Evolutionary conservation across 2,113 vertebrate species (phyloP).

Genomic region (Microtus richardsoni): DNA sequence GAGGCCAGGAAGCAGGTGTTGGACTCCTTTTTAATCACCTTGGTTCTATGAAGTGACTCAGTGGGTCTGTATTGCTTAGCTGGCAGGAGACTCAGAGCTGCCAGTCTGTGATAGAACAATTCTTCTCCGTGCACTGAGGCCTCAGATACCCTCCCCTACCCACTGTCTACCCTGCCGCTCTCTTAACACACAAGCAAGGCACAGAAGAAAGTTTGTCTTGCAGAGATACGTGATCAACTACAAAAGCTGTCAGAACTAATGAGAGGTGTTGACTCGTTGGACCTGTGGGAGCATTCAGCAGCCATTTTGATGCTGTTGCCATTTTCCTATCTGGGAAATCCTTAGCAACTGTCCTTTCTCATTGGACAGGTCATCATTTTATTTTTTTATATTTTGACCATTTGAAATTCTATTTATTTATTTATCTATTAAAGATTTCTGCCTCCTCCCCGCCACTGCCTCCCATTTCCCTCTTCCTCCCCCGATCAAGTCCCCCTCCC

Average conservation of each 20-base stretch:
- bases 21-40: background rate
- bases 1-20: background rate
- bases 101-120: background rate
- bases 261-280: background rate
- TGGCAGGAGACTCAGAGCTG: background rate
- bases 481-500: too few species aligned
- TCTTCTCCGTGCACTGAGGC: background rate
- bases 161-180: background rate
- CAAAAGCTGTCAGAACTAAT: background rate
- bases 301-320: background rate
- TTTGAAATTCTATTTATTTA: too few species aligned
- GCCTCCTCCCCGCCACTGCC: too few species aligned
- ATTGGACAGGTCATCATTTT: slow-evolving; percentile 92
- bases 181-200: background rate
- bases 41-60: background rate
- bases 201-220: background rate
- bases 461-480: too few species aligned
- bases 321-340: background rate
- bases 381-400: too few species aligned
- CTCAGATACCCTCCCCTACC: background rate
- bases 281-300: background rate
- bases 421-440: too few species aligned
- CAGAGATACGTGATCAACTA: background rate
- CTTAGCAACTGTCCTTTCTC: background rate
- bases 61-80: background rate